These are phyloP conservation scores for Cynopterus brachyotis DNA, from an alignment of 2,113 vertebrate species.

Conservation along the genomic window DNA sequence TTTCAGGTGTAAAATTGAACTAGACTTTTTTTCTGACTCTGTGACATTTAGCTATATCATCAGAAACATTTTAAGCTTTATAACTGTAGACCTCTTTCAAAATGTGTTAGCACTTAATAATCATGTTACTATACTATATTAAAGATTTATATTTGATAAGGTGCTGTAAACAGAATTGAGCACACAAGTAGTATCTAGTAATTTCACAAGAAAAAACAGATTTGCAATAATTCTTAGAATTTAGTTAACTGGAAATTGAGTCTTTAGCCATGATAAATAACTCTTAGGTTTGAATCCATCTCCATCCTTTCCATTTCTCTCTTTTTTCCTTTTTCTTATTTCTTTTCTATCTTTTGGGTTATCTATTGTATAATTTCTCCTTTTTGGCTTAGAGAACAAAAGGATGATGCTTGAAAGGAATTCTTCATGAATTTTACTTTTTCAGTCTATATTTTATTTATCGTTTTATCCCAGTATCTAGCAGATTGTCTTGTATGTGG, in stretches of 20 bases:
- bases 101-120: not conserved
- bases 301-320: not conserved
- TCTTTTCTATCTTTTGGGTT: not conserved
- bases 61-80: slow-evolving; percentile 32
- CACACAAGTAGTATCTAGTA: not conserved
- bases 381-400: slow-evolving; percentile 17
- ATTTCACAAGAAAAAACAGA: slow-evolving; percentile 20
- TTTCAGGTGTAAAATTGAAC: not conserved
- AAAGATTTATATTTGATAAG: not conserved
- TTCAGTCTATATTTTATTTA: not conserved
- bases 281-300: not conserved
- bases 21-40: not conserved
- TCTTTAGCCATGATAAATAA: not conserved
- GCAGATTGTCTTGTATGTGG: not conserved
- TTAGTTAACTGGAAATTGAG: not conserved
- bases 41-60: not conserved
- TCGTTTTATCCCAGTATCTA: not conserved
- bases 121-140: not conserved
- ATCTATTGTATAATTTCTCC: not conserved
- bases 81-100: not conserved
- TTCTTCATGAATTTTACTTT: slow-evolving; percentile 40
- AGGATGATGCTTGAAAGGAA: not conserved
- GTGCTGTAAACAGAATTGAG: not conserved
- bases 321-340: not conserved
- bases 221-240: not conserved